Percentiles rank a stretch among this genome's conserved stretches.
These are phyloP conservation scores for Channallabes apus DNA, from an alignment of 2,797 vertebrate genomes.

Conservation along the genomic window DNA sequence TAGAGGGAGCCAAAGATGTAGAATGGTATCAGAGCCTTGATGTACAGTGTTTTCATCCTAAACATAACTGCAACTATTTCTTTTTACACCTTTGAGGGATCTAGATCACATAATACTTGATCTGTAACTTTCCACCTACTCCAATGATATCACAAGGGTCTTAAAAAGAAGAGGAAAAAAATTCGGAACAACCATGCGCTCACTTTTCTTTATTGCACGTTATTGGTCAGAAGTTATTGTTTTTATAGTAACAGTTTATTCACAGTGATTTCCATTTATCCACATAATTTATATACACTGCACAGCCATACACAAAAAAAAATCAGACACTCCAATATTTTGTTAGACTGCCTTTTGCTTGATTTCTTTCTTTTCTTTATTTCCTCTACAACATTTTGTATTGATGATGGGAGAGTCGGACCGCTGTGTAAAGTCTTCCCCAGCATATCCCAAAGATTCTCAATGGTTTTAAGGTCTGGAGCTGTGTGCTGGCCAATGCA, in stretches of 20 bases:
- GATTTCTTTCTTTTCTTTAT: too few species aligned
- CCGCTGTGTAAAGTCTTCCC: too few species aligned
- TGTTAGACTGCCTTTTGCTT: too few species aligned
- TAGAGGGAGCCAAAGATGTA: conserved; percentile 8
- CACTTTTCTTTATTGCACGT: background rate
- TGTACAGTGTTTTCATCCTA: background rate
- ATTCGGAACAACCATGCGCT: background rate
- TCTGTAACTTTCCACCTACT: background rate
- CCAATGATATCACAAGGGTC: background rate
- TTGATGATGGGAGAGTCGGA: too few species aligned
- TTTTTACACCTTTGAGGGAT: background rate
- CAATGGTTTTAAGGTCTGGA: too few species aligned
- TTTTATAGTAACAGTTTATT: background rate
- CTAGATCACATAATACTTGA: background rate
- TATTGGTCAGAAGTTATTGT: background rate
- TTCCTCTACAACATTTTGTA: too few species aligned
- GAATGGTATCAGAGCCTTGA: background rate
- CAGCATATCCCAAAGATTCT: too few species aligned
- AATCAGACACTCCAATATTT: too few species aligned
- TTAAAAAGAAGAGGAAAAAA: background rate
- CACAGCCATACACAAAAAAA: too few species aligned
- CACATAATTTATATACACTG: background rate
- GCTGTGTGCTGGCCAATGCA: too few species aligned
- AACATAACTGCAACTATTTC: background rate
- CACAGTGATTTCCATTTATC: background rate